phyloP scores from a whole-genome alignment of 1,140 invertebrate species.

The Notospermus geniculatus region DNA sequence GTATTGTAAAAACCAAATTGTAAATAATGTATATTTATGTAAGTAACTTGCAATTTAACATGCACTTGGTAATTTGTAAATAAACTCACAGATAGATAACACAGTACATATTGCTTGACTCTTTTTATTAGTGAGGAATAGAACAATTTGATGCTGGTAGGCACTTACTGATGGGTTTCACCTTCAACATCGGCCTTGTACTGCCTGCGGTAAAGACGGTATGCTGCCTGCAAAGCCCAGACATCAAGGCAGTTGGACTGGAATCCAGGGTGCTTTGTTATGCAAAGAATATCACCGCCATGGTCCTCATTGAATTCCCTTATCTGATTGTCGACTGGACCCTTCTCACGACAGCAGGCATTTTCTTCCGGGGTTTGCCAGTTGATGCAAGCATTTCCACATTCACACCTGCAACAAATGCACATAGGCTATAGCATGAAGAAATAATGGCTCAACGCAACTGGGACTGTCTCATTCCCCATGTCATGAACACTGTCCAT shows the following conservation, averaged over 20 bases:
- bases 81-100: no score
- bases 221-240: constrained; percentile 16
- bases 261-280: constrained; percentile 13
- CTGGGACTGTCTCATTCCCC: no score
- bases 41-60: no score
- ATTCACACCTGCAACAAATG: constrained; percentile 4
- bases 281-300: constrained; percentile 1
- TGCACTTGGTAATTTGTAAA: no score
- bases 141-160: no score
- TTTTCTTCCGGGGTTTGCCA: neutral
- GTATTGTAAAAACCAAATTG: no score
- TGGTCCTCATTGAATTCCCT: neutral
- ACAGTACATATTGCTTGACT: no score
- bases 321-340: neutral
- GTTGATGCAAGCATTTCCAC: neutral
- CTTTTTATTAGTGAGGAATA: no score
- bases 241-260: constrained; percentile 12
- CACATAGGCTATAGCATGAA: no score
- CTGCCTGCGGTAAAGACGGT: constrained; percentile 14
- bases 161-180: neutral
- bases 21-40: no score
- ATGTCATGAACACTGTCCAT: no score
- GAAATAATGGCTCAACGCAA: no score
- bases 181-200: constrained; percentile 9
- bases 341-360: constrained; percentile 5